A percentile compares a stretch with the other conserved stretches of the same genome.
Evolutionary conservation across 2,797 vertebrate genomes (phyloP).

Genomic region (Phoeniculus purpureus): DNA sequence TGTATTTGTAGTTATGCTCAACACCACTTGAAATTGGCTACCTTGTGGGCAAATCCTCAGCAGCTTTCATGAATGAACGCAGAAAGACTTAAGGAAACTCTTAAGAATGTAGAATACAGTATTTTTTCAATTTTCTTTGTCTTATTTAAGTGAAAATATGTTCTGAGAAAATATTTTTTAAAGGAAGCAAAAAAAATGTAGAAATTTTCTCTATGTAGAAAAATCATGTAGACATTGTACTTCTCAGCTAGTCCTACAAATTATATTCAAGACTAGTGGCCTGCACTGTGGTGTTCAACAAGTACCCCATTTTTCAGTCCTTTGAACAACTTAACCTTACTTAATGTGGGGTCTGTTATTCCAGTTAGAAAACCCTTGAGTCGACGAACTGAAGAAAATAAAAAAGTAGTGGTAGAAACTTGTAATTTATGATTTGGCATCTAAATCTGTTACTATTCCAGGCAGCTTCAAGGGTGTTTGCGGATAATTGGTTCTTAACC

Average conservation of each 20-base stretch:
- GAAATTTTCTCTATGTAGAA: too few relatives aligned
- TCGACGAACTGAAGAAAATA: not conserved
- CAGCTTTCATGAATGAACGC: not conserved
- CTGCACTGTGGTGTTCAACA: not conserved
- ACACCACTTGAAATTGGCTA: not conserved
- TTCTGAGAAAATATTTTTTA: not conserved
- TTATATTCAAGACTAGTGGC: not conserved
- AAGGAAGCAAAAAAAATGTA: not conserved
- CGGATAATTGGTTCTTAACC: not conserved
- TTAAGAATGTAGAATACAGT: not conserved
- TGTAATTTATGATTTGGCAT: not conserved
- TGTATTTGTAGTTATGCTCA: not conserved
- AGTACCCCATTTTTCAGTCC: not conserved
- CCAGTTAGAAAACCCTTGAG: not conserved
- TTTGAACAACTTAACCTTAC: not conserved
- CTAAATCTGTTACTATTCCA: not conserved
- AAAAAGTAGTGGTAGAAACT: not conserved
- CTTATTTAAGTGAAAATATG: not conserved
- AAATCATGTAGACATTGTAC: not conserved
- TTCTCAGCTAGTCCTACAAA: not conserved
- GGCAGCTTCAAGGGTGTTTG: not conserved
- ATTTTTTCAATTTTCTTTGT: not conserved
- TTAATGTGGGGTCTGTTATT: not conserved
- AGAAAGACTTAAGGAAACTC: not conserved
- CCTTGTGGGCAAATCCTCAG: not conserved